Evolutionary conservation across 2,797 vertebrate species (phyloP), one percentile per base, ranked within the genome.

Genomic region (Rhynchotus rufescens): DNA sequence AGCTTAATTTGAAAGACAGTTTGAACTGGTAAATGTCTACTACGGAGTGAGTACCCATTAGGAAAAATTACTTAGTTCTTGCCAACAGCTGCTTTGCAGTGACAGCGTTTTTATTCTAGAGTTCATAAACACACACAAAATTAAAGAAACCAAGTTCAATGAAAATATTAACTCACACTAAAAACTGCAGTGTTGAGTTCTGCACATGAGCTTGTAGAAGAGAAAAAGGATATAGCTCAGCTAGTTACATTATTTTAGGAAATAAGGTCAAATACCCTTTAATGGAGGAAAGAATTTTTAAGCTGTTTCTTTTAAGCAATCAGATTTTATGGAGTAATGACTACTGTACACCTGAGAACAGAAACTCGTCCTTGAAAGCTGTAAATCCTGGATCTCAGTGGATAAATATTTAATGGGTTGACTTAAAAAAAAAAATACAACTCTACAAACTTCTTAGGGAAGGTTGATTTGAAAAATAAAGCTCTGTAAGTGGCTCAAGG

Each of bases 391-490:
- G 10, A 47, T 59, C 54, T 85, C n/a, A 78, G n/a, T 1, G 7
- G 92, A 81, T 64, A 75, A 62, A 84, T 32, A 42, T 86, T 93
- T 61, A 65, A 84, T 38, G 42, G 60, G 28, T 75, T 92, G 88
- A 84, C 49, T 54, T 52, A 16, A 28, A 52, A 30, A 54, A 17
- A 30, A 34, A 49, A 52, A 28, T 15, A 15, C 26, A 23, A 23
- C 12, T 23, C 47, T 25, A 49, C 47, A 51, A 30, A 52, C 38
- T 86, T 89, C 80, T 69, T 77, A 92, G 45, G 59, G 36, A 87
- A 90, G 38, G 28, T 64, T 47, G 74, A 85, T n/a, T 73, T 86
- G 86, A 66, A 89, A 90, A 89, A 81, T 32, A 91, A 65, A 82
- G 77, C 68, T 83, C 81, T 64, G 19, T 25, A 78, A 59, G 42